Evolutionary conservation across 2,888 invertebrate genomes (phyloP).

Genomic region (Drosophila niveifrons): DNA sequence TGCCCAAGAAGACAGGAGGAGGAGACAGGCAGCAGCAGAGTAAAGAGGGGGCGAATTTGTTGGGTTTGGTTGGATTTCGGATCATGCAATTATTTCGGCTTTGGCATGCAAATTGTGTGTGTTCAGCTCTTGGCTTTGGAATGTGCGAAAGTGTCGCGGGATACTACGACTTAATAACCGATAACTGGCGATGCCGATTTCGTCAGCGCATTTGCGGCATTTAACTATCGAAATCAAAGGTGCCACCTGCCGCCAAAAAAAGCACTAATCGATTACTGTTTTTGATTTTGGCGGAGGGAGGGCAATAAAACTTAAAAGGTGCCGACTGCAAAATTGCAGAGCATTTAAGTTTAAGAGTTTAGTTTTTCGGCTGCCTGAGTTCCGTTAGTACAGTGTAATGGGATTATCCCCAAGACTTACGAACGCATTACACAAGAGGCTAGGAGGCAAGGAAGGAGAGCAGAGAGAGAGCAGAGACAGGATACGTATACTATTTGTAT

Average conservation of each 20-base stretch:
- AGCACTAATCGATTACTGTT: constrained; percentile 34
- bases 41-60: constrained; percentile 7
- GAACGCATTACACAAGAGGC: constrained; percentile 76
- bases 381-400: constrained; percentile 69
- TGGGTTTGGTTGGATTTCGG: constrained; percentile 49
- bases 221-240: constrained; percentile 61
- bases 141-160: constrained; percentile 60
- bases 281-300: constrained; percentile 23
- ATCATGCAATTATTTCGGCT: constrained; percentile 76
- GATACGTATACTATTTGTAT: constrained; percentile 49
- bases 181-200: constrained; percentile 42
- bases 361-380: constrained; percentile 45
- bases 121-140: constrained; percentile 30
- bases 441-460: background rate
- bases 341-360: constrained; percentile 49
- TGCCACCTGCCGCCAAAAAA: constrained; percentile 72
- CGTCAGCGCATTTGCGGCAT: constrained; percentile 54
- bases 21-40: background rate
- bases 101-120: constrained; percentile 76
- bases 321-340: constrained; percentile 64
- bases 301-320: constrained; percentile 55
- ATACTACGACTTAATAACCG: constrained; percentile 24
- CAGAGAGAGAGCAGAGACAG: background rate
- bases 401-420: constrained; percentile 83
- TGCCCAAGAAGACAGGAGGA: constrained; percentile 27